Percentiles rank a stretch among this genome's conserved stretches.
These are phyloP conservation scores for Scaptodrosophila latifasciaeformis DNA, from an alignment of 2,888 invertebrate genomes.

Conservation along the genomic window DNA sequence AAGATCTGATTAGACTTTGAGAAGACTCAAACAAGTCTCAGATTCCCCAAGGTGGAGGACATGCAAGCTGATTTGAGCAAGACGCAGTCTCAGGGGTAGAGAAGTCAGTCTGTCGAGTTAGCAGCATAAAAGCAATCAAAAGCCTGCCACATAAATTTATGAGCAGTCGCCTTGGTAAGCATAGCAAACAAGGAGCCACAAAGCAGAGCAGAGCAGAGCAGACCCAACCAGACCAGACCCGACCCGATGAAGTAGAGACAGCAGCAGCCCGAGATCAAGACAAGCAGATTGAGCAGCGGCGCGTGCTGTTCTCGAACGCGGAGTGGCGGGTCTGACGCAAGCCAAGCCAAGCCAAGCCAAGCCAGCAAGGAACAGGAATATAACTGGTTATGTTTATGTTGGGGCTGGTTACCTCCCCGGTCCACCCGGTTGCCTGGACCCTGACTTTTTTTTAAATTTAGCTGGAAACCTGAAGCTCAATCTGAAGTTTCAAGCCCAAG, in stretches of 20 bases:
- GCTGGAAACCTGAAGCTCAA: too few relatives aligned
- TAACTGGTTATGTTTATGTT: not conserved
- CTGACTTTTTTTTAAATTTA: conserved; percentile 40
- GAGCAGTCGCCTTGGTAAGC: conserved; percentile 27
- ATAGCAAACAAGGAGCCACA: not conserved
- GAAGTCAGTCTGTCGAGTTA: not conserved
- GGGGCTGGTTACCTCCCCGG: too few relatives aligned
- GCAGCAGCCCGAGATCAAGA: too few relatives aligned
- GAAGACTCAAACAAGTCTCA: too few relatives aligned
- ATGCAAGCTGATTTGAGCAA: too few relatives aligned
- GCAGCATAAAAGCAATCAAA: conserved; percentile 44
- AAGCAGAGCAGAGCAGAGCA: conserved; percentile 23
- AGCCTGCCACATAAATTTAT: conserved; percentile 62
- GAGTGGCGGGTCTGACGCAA: not conserved
- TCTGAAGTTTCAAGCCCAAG: too few relatives aligned
- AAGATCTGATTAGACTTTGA: too few relatives aligned
- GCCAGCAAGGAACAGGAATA: not conserved
- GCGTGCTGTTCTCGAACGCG: conserved; percentile 20
- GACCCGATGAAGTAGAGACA: not conserved
- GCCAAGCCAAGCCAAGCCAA: not conserved
- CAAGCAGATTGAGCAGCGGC: too few relatives aligned
- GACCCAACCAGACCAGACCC: too few relatives aligned
- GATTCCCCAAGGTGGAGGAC: not conserved
- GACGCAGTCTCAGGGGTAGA: too few relatives aligned
- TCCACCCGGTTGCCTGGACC: too few relatives aligned